Conservation (phyloP, 1,140 invertebrate genomes). For the Pteromalus puparum region DNA sequence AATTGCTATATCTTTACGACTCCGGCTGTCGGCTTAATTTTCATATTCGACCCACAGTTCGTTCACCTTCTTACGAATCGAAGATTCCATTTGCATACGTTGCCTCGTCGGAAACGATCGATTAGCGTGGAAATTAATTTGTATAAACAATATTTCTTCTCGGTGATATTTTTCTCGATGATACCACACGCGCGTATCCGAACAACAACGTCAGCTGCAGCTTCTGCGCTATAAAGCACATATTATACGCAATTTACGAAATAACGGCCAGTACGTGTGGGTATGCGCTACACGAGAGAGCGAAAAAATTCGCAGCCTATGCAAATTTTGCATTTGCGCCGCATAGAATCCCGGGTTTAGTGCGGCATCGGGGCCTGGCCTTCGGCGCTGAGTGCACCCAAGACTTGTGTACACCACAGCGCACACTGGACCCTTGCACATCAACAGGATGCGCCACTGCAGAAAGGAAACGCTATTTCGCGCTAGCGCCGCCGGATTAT, state of each 20-base stretch:
- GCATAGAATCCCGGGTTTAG: not conserved
- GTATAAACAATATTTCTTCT: no score
- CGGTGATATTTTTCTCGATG: no score
- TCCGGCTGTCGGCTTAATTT: not conserved
- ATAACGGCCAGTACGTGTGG: not conserved
- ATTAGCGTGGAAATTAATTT: no score
- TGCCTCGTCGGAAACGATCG: no score
- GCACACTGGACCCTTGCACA: constrained; percentile 51
- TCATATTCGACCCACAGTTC: not conserved
- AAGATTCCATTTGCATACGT: no score
- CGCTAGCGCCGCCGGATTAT: constrained; percentile 24
- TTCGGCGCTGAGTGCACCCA: not conserved
- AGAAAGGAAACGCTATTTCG: constrained; percentile 53
- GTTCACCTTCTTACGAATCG: not conserved
- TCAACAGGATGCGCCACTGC: constrained; percentile 53
- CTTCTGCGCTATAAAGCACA: no score
- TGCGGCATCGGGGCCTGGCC: not conserved
- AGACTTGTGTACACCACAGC: not conserved
- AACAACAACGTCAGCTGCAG: not conserved
- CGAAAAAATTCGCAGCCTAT: not conserved
- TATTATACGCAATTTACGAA: not conserved
- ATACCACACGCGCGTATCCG: no score
- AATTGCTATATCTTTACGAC: constrained; percentile 44
- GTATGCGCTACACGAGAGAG: no score
- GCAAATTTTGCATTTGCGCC: not conserved